Conservation (phyloP, 2,113 vertebrate genomes). For the Centropus unirufus region DNA sequence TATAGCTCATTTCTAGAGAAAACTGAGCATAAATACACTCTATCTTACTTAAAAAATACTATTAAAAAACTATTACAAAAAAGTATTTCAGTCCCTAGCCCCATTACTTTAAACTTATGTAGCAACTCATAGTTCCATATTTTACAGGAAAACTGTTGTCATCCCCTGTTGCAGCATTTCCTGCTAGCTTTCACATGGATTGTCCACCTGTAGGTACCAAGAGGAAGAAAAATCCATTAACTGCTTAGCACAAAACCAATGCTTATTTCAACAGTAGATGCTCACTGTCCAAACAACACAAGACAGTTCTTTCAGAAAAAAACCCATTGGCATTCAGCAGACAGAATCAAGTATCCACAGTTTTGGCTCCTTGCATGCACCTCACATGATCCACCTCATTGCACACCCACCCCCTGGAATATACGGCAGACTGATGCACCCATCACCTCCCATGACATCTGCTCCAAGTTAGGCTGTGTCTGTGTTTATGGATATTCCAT, state of each 20-base stretch:
- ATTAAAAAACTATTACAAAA: too few species aligned
- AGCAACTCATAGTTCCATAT: too few species aligned
- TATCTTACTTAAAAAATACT: too few species aligned
- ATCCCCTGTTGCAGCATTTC: too few species aligned
- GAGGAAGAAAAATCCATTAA: not conserved
- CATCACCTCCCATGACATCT: not conserved
- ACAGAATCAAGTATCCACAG: not conserved
- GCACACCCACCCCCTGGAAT: not conserved
- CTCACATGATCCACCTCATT: not conserved
- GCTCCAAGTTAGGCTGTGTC: not conserved
- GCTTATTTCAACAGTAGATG: not conserved
- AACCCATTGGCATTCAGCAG: accelerated
- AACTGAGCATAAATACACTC: too few species aligned
- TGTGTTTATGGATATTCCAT: not conserved
- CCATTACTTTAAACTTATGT: too few species aligned
- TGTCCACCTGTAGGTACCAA: not conserved
- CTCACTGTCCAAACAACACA: not conserved
- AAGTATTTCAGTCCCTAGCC: too few species aligned
- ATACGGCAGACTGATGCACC: not conserved
- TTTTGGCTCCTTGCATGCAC: not conserved
- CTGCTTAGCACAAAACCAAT: not conserved
- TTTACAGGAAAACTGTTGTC: too few species aligned
- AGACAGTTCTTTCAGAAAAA: not conserved
- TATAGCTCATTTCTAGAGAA: too few species aligned
- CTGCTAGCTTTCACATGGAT: not conserved